phyloP scores from a whole-genome alignment of 1,140 invertebrate genomes.

The Aphis craccivora region DNA sequence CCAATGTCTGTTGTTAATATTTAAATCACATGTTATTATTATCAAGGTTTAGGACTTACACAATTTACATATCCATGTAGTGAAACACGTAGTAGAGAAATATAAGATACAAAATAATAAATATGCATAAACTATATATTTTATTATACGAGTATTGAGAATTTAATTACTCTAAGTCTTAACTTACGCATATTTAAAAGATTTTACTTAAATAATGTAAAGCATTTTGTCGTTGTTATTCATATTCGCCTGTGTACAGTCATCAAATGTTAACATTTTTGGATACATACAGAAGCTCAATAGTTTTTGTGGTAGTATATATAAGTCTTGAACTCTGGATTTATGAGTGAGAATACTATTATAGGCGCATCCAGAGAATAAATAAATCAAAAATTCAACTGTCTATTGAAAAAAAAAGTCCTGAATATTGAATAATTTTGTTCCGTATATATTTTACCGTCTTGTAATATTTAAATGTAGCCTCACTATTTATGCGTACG shows the following conservation, averaged over 20 bases:
- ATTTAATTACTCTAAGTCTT: neutral
- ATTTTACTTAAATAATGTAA: neutral
- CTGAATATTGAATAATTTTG: neutral
- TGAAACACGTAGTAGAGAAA: no score
- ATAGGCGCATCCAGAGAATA: neutral
- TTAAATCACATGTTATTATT: no score
- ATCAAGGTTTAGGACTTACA: no score
- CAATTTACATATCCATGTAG: no score
- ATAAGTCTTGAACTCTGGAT: neutral
- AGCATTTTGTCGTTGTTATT: neutral
- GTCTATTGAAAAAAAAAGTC: neutral
- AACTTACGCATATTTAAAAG: neutral
- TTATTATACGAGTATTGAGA: neutral
- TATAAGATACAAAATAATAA: no score
- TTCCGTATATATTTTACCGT: neutral
- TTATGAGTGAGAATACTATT: neutral
- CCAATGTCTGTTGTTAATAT: no score
- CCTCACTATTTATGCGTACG: neutral
- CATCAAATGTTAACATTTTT: neutral
- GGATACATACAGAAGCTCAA: neutral
- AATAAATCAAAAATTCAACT: constrained; percentile 6
- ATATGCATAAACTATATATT: no score
- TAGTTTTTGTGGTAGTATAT: neutral
- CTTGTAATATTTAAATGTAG: neutral
- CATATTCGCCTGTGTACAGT: neutral